phyloP scores from a whole-genome alignment of 2,888 invertebrate genomes.

The Rotaria magnacalcarata region DNA sequence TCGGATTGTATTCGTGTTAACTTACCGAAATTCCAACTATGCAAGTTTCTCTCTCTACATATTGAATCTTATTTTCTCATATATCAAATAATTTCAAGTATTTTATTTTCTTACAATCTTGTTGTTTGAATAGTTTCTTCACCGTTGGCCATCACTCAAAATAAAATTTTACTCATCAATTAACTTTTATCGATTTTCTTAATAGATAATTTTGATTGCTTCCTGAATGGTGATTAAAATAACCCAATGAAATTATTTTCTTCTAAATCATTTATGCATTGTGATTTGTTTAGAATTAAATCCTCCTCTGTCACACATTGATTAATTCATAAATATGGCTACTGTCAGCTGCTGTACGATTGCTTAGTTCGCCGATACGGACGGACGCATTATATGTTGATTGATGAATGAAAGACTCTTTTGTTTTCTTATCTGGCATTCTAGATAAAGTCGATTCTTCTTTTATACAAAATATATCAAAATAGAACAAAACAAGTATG shows the following conservation, averaged over 20 bases:
- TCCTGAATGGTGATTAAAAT: background rate
- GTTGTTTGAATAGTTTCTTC: background rate
- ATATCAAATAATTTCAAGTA: background rate
- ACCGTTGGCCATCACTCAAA: background rate
- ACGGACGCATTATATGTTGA: slow-evolving; percentile 12
- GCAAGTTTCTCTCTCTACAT: background rate
- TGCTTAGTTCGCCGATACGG: background rate
- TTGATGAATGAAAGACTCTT: slow-evolving; percentile 22
- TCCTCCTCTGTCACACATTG: slow-evolving; percentile 26
- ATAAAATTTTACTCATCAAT: too few species aligned
- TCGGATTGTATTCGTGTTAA: slow-evolving; percentile 40
- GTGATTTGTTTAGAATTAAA: background rate
- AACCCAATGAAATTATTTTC: background rate
- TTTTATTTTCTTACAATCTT: too few species aligned
- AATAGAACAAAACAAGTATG: background rate
- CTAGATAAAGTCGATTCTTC: background rate
- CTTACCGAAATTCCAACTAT: slow-evolving; percentile 42
- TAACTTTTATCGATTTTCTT: too few species aligned
- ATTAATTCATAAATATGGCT: background rate
- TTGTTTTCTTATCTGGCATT: background rate
- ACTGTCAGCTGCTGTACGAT: slow-evolving; percentile 10
- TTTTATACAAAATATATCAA: background rate
- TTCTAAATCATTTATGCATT: background rate
- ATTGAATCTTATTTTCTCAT: background rate
- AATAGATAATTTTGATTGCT: background rate